Conservation (phyloP, 2,797 vertebrate genomes). For the Coregonus sp. region DNA sequence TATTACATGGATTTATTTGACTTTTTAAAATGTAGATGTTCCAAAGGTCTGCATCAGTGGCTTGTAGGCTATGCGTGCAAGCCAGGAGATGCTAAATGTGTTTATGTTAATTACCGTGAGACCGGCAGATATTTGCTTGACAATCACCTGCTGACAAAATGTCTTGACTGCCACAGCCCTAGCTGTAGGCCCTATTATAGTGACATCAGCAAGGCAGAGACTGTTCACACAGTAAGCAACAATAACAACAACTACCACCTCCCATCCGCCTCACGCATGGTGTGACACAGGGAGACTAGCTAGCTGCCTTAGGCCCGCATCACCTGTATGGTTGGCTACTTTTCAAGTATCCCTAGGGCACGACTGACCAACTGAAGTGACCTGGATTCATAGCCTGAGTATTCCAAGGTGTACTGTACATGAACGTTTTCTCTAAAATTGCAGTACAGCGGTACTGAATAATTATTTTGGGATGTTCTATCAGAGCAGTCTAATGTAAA, state of each 20-base stretch:
- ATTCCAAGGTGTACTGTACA: not conserved
- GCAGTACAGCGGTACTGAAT: conserved; percentile 18
- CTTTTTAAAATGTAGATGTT: no score
- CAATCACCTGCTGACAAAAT: no score
- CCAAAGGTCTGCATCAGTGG: no score
- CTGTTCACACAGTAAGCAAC: conserved; percentile 33
- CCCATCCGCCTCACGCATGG: conserved; percentile 16
- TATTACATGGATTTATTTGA: no score
- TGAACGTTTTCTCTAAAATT: conserved; percentile 13
- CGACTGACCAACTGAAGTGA: conserved; percentile 10
- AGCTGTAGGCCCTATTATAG: conserved; percentile 19
- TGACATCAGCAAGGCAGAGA: conserved; percentile 38
- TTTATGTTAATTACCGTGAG: no score
- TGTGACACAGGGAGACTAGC: not conserved
- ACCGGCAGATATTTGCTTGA: no score
- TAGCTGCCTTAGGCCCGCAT: conserved; percentile 9
- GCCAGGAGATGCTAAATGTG: no score
- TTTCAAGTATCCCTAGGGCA: conserved; percentile 35
- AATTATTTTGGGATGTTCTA: conserved; percentile 11
- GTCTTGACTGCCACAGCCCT: no score
- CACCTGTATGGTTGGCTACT: conserved; percentile 19
- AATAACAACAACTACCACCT: conserved; percentile 1
- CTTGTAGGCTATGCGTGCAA: no score
- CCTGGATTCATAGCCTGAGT: not conserved
- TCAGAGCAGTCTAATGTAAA: conserved; percentile 12